Conservation (phyloP, 2,113 vertebrate genomes). For the Colius striatus region DNA sequence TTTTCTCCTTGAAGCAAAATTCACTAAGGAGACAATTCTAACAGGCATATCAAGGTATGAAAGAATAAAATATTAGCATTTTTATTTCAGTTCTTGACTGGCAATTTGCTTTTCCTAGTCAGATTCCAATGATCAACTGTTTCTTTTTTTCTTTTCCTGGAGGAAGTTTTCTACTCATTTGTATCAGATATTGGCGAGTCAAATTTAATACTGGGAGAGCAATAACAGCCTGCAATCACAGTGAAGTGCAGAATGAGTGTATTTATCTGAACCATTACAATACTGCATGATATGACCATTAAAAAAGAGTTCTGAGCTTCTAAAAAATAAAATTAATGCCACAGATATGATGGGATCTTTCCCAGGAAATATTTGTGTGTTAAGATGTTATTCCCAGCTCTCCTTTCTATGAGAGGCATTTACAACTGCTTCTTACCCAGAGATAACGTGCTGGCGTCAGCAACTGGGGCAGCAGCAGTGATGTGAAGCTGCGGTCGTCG, state of each 20-base stretch:
- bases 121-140: neutral
- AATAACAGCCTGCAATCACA: neutral
- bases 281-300: neutral
- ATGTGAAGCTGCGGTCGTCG: neutral
- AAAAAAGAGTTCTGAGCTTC: neutral
- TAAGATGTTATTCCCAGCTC: neutral
- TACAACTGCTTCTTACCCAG: neutral
- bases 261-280: neutral
- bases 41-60: neutral
- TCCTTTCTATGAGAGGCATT: neutral
- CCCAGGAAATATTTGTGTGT: neutral
- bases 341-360: neutral
- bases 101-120: neutral
- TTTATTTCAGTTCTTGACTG: neutral
- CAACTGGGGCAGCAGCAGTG: fast-evolving
- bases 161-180: neutral
- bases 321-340: too few relatives aligned
- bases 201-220: neutral
- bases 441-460: neutral
- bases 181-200: neutral
- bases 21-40: neutral
- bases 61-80: neutral
- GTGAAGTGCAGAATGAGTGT: neutral
- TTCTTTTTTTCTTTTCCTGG: neutral
- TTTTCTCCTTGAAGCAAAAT: neutral